These are phyloP conservation scores for Catotricha subobsoleta DNA, from an alignment of 2,888 invertebrate genomes.

Conservation along the genomic window DNA sequence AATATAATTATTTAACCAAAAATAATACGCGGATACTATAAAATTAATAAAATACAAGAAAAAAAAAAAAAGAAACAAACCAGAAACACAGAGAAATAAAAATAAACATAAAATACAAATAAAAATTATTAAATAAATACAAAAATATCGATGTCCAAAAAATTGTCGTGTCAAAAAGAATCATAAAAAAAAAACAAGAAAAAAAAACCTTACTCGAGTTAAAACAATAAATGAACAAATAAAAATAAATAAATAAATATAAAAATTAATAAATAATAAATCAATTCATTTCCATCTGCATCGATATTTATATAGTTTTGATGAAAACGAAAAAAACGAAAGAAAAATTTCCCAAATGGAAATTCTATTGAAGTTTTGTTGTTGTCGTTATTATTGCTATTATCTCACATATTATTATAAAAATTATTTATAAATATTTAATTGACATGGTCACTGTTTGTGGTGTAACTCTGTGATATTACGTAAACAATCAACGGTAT, in stretches of 20 bases:
- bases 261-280: not conserved
- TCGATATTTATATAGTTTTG: not conserved
- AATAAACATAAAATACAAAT: no score
- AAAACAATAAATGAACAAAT: not conserved
- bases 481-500: conserved; percentile 19
- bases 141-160: not conserved
- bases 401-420: conserved; percentile 2
- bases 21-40: no score
- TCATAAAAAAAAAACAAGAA: not conserved
- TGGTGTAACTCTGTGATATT: conserved; percentile 16
- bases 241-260: not conserved
- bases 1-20: no score
- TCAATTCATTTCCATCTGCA: not conserved
- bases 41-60: no score
- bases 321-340: not conserved
- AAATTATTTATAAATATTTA: not conserved
- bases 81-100: no score
- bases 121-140: no score
- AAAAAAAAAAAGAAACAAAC: no score
- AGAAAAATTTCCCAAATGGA: not conserved
- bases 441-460: conserved; percentile 4
- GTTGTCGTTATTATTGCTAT: no score
- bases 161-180: not conserved
- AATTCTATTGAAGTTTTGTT: no score
- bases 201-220: not conserved